These are phyloP conservation scores for Sepiola atlantica DNA, from an alignment of 2,888 invertebrate genomes.

Conservation along the genomic window DNA sequence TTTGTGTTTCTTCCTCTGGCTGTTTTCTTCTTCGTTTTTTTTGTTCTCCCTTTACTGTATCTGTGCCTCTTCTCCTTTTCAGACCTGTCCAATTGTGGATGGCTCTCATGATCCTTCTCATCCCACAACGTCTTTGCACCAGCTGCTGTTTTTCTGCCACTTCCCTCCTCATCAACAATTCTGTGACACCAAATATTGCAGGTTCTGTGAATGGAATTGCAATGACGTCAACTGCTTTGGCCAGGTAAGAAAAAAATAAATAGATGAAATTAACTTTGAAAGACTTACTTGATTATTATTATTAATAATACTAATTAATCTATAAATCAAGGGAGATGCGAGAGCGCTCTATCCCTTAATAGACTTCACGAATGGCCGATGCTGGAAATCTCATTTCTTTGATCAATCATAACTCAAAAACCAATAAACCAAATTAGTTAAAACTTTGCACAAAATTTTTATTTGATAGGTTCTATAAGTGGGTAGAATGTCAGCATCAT, in stretches of 20 bases:
- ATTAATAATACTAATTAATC: too few species aligned
- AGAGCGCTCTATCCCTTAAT: too few species aligned
- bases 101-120: conserved; percentile 56
- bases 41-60: too few species aligned
- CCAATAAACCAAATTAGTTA: too few species aligned
- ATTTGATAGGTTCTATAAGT: too few species aligned
- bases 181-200: conserved; percentile 60
- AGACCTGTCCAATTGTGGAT: conserved; percentile 63
- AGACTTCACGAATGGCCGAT: too few species aligned
- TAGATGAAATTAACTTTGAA: background rate
- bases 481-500: too few species aligned
- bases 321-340: too few species aligned
- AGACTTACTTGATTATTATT: background rate
- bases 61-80: conserved; percentile 51
- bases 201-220: conserved; percentile 70
- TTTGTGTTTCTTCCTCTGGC: background rate
- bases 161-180: conserved; percentile 69
- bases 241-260: conserved; percentile 57
- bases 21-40: background rate
- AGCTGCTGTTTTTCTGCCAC: conserved; percentile 66
- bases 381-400: too few species aligned
- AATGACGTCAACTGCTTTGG: conserved; percentile 68
- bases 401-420: too few species aligned
- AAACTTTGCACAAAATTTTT: too few species aligned
- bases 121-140: conserved; percentile 59